Conservation (phyloP, 2,797 vertebrate species). For the Scyliorhinus canicula region DNA sequence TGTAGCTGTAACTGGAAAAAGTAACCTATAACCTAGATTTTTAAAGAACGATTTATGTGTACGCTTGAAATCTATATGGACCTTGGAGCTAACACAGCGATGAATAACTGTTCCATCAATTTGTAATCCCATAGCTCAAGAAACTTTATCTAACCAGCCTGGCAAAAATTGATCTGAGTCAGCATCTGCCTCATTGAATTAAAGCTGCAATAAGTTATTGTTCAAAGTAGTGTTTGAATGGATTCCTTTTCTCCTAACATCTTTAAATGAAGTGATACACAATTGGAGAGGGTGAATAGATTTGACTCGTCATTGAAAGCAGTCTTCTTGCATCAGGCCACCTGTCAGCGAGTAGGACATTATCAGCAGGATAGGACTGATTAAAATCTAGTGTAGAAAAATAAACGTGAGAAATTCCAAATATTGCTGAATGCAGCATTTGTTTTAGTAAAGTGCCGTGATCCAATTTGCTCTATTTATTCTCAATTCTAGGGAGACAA, state of each 20-base stretch:
- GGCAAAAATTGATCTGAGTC: not conserved
- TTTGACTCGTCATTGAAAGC: not conserved
- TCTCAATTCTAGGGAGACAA: not conserved
- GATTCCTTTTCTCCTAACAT: not conserved
- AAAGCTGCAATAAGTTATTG: not conserved
- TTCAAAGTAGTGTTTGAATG: conserved; percentile 9
- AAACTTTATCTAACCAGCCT: not conserved
- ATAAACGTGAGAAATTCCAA: not conserved
- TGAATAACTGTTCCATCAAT: conserved; percentile 27
- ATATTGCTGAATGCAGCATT: not conserved
- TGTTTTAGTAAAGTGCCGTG: not conserved
- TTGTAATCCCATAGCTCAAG: conserved; percentile 9
- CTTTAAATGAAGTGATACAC: not conserved
- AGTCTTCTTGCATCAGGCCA: no score
- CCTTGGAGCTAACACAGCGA: not conserved
- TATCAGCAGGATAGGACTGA: not conserved
- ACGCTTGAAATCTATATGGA: conserved; percentile 7
- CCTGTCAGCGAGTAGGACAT: not conserved
- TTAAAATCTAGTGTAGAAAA: not conserved
- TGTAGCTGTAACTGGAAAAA: not conserved
- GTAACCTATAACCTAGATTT: not conserved
- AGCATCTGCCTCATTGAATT: conserved; percentile 19
- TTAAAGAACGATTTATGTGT: conserved; percentile 10
- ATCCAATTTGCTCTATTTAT: not conserved
- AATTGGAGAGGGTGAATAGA: no score